These are phyloP conservation scores for Ashinkailepas kermadecensis DNA, from an alignment of 2,888 invertebrate genomes.

Conservation along the genomic window DNA sequence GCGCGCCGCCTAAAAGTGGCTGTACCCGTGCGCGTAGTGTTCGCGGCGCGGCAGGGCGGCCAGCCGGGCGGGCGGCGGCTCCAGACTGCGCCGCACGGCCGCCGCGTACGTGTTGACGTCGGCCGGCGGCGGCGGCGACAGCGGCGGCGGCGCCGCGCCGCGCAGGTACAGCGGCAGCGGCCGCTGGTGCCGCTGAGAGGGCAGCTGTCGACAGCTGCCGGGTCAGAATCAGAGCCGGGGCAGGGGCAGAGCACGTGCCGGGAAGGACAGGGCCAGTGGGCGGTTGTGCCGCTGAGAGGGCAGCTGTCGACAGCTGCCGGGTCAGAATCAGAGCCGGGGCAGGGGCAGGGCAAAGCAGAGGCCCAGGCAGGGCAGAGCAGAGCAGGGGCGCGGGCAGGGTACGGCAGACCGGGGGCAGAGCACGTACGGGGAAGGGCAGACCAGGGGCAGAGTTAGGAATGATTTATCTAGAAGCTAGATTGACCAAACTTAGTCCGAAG, in stretches of 20 bases:
- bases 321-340: too few species aligned
- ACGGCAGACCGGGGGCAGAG: too few species aligned
- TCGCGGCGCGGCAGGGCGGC: background rate
- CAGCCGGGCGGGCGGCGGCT: background rate
- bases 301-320: background rate
- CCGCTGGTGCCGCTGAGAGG: background rate
- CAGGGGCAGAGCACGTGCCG: too few species aligned
- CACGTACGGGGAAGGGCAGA: too few species aligned
- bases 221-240: too few species aligned
- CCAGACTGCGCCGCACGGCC: background rate
- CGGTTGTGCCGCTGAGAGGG: background rate
- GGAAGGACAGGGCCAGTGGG: too few species aligned
- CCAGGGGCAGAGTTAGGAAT: too few species aligned
- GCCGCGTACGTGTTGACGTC: background rate
- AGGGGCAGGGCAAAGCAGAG: too few species aligned
- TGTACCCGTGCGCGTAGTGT: conserved; percentile 2
- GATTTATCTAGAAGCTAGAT: too few species aligned
- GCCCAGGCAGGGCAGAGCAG: too few species aligned
- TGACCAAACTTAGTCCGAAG: too few species aligned
- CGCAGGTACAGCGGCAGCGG: conserved; percentile 1
- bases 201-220: background rate
- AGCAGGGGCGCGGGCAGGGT: too few species aligned
- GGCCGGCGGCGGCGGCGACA: background rate
- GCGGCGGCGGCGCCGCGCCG: background rate
- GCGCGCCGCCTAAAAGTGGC: background rate